phyloP scores from a whole-genome alignment of 2,797 vertebrate genomes.

The Spheniscus humboldti region DNA sequence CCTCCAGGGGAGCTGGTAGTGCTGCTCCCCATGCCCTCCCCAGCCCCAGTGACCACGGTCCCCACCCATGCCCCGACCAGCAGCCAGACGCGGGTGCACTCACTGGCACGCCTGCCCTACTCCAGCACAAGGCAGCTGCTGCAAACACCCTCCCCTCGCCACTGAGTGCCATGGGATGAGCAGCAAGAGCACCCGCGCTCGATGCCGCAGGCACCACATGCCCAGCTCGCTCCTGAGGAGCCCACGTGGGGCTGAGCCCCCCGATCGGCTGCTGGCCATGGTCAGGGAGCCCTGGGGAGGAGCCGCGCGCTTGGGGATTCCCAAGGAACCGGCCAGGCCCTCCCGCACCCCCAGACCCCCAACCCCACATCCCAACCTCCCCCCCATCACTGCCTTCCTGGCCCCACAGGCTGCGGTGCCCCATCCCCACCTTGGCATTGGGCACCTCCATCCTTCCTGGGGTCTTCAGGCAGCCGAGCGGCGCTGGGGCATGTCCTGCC shows the following conservation, averaged over 20 bases:
- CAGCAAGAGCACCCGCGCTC: neutral
- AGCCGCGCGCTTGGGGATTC: rapidly evolving
- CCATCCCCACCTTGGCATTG: conserved; percentile 27
- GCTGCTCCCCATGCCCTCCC: neutral
- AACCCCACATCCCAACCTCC: neutral
- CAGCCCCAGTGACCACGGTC: neutral
- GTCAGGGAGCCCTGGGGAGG: neutral
- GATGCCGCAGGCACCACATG: rapidly evolving
- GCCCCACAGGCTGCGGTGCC: neutral
- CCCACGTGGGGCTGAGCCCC: neutral
- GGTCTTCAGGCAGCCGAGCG: neutral
- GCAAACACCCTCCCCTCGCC: neutral
- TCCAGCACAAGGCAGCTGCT: rapidly evolving
- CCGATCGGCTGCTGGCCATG: rapidly evolving
- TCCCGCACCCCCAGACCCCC: neutral
- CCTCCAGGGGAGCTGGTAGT: neutral
- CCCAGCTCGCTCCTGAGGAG: neutral
- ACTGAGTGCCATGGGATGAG: rapidly evolving
- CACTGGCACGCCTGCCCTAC: rapidly evolving
- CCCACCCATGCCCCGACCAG: neutral
- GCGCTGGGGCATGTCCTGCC: conserved; percentile 1
- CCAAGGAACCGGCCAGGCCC: neutral
- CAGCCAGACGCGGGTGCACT: neutral
- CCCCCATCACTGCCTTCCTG: neutral
- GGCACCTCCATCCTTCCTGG: conserved; percentile 29